phyloP scores from a whole-genome alignment of 2,797 vertebrate genomes.

The Tarsius wallacei region DNA sequence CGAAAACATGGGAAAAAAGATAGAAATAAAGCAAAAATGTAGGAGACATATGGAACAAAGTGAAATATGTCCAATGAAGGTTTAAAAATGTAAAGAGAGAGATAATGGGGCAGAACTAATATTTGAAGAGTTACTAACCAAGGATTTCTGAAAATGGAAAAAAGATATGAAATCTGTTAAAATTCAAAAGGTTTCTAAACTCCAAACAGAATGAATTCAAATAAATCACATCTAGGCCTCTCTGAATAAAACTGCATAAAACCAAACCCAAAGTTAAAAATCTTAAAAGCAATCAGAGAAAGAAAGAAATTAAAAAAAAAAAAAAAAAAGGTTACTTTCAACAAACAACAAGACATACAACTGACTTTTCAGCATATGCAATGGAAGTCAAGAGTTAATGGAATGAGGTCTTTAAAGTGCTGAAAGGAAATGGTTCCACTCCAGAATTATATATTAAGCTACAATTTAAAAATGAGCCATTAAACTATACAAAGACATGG shows the following conservation, averaged over 20 bases:
- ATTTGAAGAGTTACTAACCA: not conserved
- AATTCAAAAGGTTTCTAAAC: not conserved
- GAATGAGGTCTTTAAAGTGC: not conserved
- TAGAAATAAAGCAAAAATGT: not conserved
- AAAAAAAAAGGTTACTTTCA: not conserved
- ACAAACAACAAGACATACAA: not conserved
- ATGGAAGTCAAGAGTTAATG: not conserved
- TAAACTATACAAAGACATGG: not conserved
- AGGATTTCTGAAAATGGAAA: constrained; percentile 32
- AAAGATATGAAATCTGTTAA: constrained; percentile 14
- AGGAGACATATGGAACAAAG: not conserved
- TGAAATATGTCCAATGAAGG: not conserved
- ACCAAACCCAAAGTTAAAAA: not conserved
- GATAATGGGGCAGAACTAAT: not conserved
- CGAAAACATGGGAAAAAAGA: not conserved
- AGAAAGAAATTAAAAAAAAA: too few relatives aligned
- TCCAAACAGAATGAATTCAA: not conserved
- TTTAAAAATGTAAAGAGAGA: not conserved
- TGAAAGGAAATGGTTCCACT: too few relatives aligned
- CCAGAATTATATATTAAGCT: not conserved
- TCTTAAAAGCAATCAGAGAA: not conserved
- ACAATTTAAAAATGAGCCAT: not conserved
- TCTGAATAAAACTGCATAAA: not conserved
- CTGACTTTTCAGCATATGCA: not conserved
- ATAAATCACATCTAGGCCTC: not conserved